phyloP scores from a whole-genome alignment of 2,888 invertebrate genomes.

The Diaphora mendica region DNA sequence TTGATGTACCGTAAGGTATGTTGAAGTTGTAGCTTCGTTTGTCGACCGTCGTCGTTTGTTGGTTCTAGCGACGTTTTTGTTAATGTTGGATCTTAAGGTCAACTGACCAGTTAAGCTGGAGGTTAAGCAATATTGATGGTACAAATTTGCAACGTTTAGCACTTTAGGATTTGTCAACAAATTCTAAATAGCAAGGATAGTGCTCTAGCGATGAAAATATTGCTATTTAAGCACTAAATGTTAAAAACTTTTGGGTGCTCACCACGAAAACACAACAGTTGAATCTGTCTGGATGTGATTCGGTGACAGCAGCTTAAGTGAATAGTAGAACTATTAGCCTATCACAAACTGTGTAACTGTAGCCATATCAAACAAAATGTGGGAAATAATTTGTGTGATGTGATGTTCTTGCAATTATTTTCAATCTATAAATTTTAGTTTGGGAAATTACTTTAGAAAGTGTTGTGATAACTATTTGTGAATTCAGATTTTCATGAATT shows the following conservation, averaged over 20 bases:
- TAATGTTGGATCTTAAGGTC: not conserved
- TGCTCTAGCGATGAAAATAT: too few species aligned
- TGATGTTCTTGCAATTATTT: not conserved
- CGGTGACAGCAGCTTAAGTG: not conserved
- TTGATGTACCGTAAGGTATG: constrained; percentile 32
- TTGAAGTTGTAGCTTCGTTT: constrained; percentile 3
- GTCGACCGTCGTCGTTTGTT: constrained; percentile 21
- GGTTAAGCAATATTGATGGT: not conserved
- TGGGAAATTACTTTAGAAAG: not conserved
- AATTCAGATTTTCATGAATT: not conserved
- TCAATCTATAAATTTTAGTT: not conserved
- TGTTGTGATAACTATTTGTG: not conserved
- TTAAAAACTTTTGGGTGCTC: not conserved
- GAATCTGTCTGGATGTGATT: not conserved
- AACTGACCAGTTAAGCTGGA: not conserved
- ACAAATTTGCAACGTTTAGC: not conserved
- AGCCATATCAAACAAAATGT: not conserved
- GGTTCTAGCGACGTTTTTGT: not conserved
- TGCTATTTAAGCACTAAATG: not conserved
- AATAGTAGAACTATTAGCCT: not conserved
- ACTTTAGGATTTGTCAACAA: not conserved
- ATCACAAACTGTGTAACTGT: too few species aligned
- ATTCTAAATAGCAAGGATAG: too few species aligned
- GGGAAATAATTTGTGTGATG: not conserved
- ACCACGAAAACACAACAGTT: not conserved